A percentile compares a stretch with the other conserved stretches of the same genome.
Evolutionary conservation across 1,140 invertebrate genomes (phyloP).

Genomic region (Leptopilina boulardi): DNA sequence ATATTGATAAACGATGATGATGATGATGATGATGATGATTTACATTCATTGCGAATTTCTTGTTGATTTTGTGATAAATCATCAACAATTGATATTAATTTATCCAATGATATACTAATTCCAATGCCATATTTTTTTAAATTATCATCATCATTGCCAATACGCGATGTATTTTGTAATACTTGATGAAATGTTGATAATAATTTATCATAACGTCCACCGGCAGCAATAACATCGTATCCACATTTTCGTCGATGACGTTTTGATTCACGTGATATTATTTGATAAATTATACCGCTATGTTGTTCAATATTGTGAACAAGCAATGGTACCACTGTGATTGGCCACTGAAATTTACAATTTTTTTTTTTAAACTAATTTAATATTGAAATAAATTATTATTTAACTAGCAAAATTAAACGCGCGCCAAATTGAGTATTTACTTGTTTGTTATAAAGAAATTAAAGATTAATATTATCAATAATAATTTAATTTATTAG

Average conservation of each 20-base stretch:
- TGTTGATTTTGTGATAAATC: constrained; percentile 70
- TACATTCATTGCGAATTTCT: constrained; percentile 62
- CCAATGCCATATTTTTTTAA: constrained; percentile 81
- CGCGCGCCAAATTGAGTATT: too few relatives aligned
- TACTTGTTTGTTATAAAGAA: too few relatives aligned
- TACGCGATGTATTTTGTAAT: constrained; percentile 65
- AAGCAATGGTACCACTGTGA: constrained; percentile 80
- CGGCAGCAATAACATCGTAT: constrained; percentile 81
- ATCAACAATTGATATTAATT: constrained; percentile 78
- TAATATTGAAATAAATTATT: neutral
- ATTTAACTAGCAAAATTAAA: too few relatives aligned
- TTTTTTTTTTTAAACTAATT: neutral
- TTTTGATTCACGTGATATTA: constrained; percentile 78
- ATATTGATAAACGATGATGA: too few relatives aligned
- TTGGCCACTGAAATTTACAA: constrained; percentile 75
- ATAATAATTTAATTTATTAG: too few relatives aligned
- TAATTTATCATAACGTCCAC: constrained; percentile 77
- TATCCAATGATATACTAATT: constrained; percentile 85
- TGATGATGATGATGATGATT: too few relatives aligned
- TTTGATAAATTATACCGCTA: constrained; percentile 85
- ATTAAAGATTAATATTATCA: too few relatives aligned
- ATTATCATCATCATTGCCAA: constrained; percentile 70
- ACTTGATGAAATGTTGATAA: constrained; percentile 68
- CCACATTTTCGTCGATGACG: constrained; percentile 77
- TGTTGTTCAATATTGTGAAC: constrained; percentile 82